phyloP scores from a whole-genome alignment of 2,113 vertebrate species.

The Oncorhynchus nerka region DNA sequence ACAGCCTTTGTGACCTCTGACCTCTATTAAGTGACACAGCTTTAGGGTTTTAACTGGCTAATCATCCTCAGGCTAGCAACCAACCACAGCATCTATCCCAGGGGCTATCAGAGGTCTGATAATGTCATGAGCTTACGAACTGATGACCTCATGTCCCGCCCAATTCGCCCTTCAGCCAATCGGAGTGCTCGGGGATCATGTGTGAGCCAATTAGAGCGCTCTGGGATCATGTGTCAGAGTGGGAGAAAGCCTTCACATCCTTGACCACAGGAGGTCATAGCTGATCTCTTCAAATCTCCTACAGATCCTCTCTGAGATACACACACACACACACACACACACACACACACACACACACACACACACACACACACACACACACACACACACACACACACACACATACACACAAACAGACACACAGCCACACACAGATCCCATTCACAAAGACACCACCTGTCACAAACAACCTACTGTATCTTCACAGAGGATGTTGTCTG shows the following conservation, averaged over 20 bases:
- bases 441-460: neutral
- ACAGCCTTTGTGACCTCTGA: neutral
- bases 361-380: constrained; percentile 18
- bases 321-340: neutral
- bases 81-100: neutral
- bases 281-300: neutral
- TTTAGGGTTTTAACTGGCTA: neutral
- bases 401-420: neutral
- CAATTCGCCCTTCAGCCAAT: neutral
- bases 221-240: neutral
- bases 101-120: neutral
- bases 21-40: constrained; percentile 3
- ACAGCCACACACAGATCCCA: neutral
- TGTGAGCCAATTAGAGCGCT: neutral
- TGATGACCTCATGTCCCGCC: neutral
- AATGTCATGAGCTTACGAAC: neutral
- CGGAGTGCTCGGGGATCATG: too few relatives aligned
- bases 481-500: too few relatives aligned
- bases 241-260: neutral
- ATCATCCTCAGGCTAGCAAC: neutral
- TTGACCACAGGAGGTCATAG: neutral
- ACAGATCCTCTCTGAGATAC: too few relatives aligned
- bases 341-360: neutral
- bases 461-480: too few relatives aligned
- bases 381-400: constrained; percentile 21